Conservation (phyloP, 2,888 invertebrate genomes). For the Agrochola circellaris region DNA sequence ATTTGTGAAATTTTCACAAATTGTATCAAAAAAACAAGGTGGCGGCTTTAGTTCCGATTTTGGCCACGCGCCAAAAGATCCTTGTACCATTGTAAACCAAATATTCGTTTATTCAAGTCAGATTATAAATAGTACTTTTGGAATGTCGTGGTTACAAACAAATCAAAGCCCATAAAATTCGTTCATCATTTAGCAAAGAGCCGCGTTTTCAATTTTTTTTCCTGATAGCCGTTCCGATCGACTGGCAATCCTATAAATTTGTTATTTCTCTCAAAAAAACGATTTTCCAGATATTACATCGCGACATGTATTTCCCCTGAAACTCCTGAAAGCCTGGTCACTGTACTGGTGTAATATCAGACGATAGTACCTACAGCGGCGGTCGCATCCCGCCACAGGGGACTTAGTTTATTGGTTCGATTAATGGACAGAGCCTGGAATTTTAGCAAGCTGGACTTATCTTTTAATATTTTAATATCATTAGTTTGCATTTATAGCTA, state of each 20-base stretch:
- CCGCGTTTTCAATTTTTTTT: too few species aligned
- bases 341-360: constrained; percentile 35
- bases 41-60: too few species aligned
- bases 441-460: not conserved
- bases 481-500: too few species aligned
- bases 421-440: constrained; percentile 33
- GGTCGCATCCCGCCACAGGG: constrained; percentile 19
- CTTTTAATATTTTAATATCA: too few species aligned
- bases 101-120: not conserved
- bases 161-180: not conserved
- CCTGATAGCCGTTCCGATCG: too few species aligned
- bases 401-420: constrained; percentile 40
- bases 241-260: too few species aligned
- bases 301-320: not conserved
- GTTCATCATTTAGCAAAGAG: not conserved
- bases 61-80: too few species aligned
- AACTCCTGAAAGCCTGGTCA: constrained; percentile 12
- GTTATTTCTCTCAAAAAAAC: too few species aligned
- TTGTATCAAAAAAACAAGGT: too few species aligned
- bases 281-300: too few species aligned
- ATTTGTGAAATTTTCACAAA: too few species aligned
- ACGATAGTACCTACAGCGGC: constrained; percentile 19
- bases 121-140: not conserved
- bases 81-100: not conserved
- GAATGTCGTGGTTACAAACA: not conserved